Conservation (phyloP, 2,797 vertebrate species). For the Manis crassicaudata region DNA sequence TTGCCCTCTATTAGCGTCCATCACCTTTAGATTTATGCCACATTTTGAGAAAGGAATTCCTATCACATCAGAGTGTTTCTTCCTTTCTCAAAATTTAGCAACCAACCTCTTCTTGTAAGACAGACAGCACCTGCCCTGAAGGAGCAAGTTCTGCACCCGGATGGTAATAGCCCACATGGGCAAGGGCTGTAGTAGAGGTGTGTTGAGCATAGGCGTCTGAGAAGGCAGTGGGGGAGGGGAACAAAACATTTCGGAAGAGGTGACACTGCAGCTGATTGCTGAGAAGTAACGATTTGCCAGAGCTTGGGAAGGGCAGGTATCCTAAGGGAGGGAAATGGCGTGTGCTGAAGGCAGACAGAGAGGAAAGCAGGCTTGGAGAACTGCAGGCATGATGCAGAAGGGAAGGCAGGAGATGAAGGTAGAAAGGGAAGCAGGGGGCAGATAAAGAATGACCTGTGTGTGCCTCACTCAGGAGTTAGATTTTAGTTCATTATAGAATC, state of each 20-base stretch:
- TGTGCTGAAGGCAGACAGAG: background rate
- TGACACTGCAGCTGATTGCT: background rate
- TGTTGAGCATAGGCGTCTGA: background rate
- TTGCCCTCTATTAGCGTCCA: background rate
- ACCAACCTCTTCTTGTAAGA: background rate
- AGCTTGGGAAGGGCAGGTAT: background rate
- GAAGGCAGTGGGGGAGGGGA: background rate
- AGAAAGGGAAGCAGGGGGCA: background rate
- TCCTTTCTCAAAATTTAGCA: slow-evolving; percentile 36
- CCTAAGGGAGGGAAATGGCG: background rate
- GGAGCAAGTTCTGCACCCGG: background rate
- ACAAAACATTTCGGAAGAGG: background rate
- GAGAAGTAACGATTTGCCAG: background rate
- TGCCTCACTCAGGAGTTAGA: background rate
- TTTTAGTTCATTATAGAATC: background rate
- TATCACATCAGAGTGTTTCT: background rate
- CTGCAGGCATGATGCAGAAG: background rate
- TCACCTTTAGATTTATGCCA: background rate
- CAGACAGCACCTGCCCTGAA: background rate
- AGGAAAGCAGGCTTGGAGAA: background rate
- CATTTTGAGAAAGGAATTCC: background rate
- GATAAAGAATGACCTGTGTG: background rate
- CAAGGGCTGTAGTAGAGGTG: background rate
- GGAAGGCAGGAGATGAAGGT: background rate
- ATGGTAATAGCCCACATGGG: background rate